Conservation (phyloP, 1,140 invertebrate species). For the Megalonaias nervosa region DNA sequence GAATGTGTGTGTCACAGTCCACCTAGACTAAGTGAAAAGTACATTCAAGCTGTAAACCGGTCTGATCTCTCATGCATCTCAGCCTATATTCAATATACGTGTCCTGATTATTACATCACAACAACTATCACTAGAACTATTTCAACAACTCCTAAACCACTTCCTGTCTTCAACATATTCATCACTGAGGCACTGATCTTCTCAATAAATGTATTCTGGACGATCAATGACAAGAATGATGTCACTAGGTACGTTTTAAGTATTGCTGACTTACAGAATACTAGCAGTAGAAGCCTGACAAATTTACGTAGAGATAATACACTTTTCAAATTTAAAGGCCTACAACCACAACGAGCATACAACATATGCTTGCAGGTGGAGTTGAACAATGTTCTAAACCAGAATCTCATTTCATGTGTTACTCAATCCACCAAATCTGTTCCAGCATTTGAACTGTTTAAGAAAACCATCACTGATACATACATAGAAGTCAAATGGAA, state of each 20-base stretch:
- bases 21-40: conserved; percentile 5
- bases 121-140: conserved; percentile 40
- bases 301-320: not conserved
- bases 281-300: not conserved
- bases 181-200: conserved; percentile 4
- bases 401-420: not conserved
- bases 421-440: not conserved
- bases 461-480: not conserved
- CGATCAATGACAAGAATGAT: conserved; percentile 8
- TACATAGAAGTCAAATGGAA: not conserved
- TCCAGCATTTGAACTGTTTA: not conserved
- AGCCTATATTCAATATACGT: not conserved
- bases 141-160: conserved; percentile 9
- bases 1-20: conserved; percentile 16
- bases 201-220: conserved; percentile 31
- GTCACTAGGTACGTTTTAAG: conserved; percentile 23
- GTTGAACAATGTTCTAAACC: conserved; percentile 1
- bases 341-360: conserved; percentile 12
- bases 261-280: not conserved
- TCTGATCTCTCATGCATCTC: not conserved
- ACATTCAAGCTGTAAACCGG: conserved; percentile 4
- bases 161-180: conserved; percentile 3
- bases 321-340: conserved; percentile 13
- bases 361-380: conserved; percentile 24
- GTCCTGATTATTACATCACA: conserved; percentile 22